Evolutionary conservation across 1,140 invertebrate genomes (phyloP), one percentile per base, ranked within the genome.

Genomic region (Ceratina calcarata): DNA sequence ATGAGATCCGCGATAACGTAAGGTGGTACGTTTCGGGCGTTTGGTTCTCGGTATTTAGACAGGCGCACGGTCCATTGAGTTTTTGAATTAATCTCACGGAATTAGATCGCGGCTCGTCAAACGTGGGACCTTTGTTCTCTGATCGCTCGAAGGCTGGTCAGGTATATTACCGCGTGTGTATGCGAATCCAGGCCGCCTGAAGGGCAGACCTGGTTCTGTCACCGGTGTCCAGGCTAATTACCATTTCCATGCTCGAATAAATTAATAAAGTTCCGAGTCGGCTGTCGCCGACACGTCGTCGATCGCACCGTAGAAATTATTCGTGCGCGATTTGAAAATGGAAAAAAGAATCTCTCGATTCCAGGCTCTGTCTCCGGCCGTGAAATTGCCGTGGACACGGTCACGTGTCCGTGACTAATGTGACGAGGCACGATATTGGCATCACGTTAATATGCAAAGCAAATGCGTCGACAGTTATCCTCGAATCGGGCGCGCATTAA

Each of bases 241-340:
- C 89, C 87, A 89, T 92, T 92, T 92, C 89, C 90, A 92, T 90
- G 91, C 91, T 90, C 89, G 92, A 91, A 91, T 93, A 92, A 92
- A 92, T 93, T 93, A 92, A 93, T 92, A 91, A 92, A 92, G 89
- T 91, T 83, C 85, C 70, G 87, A 80, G 82, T 87, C 87, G 89
- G 86, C 90, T 92, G 90, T 77, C 84, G 78, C 53, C 86, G 89
- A 91, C 90, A 87, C 86, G 78, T 81, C 51, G 62, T 73, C 68
- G 67, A 82, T 79, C 83, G 79, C 73, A 72, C 64, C n/a, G 80
- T 69, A 78, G 37, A 6, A 45, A 81, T 86, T 82, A 67, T 85
- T 86, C 84, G 83, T 84, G 83, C 88, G 81, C 69, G 83, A 20
- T 80, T 81, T 57, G 13, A 24, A 64, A 79, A 81, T 18, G 55